Evolutionary conservation across 2,113 vertebrate genomes (phyloP).

Genomic region (Uria aalge): DNA sequence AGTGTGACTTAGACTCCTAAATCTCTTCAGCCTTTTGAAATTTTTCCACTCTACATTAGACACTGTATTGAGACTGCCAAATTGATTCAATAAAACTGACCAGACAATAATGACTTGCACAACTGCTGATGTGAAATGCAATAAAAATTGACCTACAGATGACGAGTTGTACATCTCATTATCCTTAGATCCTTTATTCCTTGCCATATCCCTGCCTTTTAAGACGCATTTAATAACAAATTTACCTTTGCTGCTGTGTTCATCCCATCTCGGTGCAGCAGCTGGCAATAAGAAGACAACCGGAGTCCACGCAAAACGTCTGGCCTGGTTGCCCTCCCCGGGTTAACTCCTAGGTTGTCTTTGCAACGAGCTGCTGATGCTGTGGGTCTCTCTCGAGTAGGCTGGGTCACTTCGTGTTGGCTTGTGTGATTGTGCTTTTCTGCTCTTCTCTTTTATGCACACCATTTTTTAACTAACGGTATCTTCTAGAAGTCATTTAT

Average conservation of each 20-base stretch:
- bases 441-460: not conserved
- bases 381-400: not conserved
- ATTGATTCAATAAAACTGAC: conserved; percentile 54
- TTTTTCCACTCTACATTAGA: not conserved
- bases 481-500: conserved; percentile 31
- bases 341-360: not conserved
- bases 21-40: not conserved
- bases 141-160: conserved; percentile 44
- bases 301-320: not conserved
- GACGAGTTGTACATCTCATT: conserved; percentile 9
- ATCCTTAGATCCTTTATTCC: not conserved
- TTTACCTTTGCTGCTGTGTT: not conserved
- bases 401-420: not conserved
- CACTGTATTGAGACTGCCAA: conserved; percentile 4
- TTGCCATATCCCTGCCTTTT: not conserved
- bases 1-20: not conserved
- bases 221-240: not conserved
- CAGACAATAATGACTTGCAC: not conserved
- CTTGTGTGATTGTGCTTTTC: not conserved
- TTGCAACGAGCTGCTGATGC: not conserved
- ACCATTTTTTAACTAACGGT: conserved; percentile 30
- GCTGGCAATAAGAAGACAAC: not conserved
- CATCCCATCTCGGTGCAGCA: not conserved
- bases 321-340: not conserved
- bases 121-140: conserved; percentile 46